Percentiles rank a stretch among this genome's conserved stretches.
Conservation (phyloP, 2,113 vertebrate genomes). For the Toxotes jaculatrix region DNA sequence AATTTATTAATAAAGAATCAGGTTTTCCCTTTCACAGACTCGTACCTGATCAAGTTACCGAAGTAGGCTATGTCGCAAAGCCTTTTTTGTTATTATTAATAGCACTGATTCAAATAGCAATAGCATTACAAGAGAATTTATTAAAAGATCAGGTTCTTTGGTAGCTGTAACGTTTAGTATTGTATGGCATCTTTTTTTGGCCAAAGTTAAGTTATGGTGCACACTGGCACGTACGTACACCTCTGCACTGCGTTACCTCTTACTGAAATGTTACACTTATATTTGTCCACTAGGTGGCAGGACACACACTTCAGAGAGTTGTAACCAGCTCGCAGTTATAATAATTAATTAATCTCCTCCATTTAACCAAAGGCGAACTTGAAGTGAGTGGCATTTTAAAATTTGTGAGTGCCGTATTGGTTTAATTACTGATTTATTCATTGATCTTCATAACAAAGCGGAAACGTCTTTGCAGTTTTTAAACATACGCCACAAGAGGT, state of each 20-base stretch:
- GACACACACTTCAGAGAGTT: no score
- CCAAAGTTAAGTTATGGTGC: no score
- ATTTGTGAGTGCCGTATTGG: background rate
- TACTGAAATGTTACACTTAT: background rate
- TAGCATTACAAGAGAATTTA: background rate
- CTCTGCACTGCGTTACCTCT: no score
- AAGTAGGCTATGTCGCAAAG: no score
- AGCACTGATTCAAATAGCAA: background rate
- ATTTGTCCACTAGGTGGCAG: slow-evolving; percentile 9
- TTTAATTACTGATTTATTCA: background rate
- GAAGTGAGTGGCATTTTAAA: no score
- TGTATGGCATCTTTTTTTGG: no score
- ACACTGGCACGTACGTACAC: no score
- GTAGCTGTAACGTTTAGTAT: no score
- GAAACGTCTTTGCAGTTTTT: background rate
- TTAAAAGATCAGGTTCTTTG: no score
- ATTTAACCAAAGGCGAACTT: background rate
- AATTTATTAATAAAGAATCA: no score
- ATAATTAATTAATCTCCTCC: background rate
- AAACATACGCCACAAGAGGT: slow-evolving; percentile 25
- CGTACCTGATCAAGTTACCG: background rate
- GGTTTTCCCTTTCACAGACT: background rate
- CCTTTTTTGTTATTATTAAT: no score
- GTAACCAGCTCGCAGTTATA: background rate
- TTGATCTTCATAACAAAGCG: no score